These are phyloP conservation scores for Syndactyla subalaris DNA, from an alignment of 2,797 vertebrate genomes.

Conservation along the genomic window DNA sequence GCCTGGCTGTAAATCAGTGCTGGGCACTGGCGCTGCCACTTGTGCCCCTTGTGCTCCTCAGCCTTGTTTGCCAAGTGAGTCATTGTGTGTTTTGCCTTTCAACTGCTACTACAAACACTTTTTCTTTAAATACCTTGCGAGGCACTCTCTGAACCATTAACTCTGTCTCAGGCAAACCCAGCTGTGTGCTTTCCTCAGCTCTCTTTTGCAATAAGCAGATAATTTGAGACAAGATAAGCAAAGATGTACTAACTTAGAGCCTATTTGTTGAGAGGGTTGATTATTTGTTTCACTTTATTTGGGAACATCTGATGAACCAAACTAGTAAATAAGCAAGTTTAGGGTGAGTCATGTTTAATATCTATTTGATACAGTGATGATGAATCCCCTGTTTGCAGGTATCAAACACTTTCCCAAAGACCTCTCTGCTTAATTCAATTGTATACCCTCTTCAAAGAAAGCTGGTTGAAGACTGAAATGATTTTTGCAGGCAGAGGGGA, in stretches of 20 bases:
- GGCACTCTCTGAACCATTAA: slow-evolving; percentile 32
- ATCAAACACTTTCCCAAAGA: neutral
- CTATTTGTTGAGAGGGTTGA: neutral
- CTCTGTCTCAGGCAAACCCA: neutral
- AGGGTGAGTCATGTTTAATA: neutral
- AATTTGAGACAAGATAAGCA: neutral
- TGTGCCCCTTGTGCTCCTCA: neutral
- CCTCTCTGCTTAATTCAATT: neutral
- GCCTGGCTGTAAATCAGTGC: slow-evolving; percentile 33
- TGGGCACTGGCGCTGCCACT: neutral
- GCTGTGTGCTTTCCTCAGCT: neutral
- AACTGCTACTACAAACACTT: slow-evolving; percentile 39
- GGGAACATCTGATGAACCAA: neutral
- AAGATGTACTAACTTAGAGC: neutral
- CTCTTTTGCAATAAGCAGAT: neutral
- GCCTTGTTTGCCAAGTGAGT: slow-evolving; percentile 72
- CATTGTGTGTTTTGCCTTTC: slow-evolving; percentile 72
- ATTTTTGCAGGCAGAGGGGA: neutral
- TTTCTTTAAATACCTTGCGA: neutral
- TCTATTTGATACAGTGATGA: neutral
- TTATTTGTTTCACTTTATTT: neutral
- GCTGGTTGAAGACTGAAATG: neutral
- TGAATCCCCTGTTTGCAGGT: neutral
- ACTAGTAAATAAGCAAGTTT: neutral
- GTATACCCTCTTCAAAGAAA: neutral